phyloP scores from a whole-genome alignment of 2,113 vertebrate species.

The Corythoichthys haematopterus region DNA sequence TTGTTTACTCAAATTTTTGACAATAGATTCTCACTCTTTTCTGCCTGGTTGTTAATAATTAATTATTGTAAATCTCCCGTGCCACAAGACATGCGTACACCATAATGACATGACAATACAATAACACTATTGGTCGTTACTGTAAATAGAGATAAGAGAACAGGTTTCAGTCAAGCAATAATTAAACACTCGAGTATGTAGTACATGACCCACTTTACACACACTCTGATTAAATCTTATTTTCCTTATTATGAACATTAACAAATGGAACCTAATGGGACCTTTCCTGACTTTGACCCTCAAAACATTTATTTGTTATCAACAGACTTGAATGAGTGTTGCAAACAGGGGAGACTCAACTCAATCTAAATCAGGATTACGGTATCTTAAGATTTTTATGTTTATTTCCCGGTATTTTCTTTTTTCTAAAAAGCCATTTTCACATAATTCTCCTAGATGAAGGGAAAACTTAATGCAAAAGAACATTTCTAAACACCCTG shows the following conservation, averaged over 20 bases:
- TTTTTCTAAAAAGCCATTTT: too few species aligned
- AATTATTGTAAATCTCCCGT: not conserved
- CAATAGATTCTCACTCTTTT: not conserved
- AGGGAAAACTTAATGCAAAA: not conserved
- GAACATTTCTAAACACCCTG: not conserved
- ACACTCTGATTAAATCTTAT: not conserved
- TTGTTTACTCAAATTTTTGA: not conserved
- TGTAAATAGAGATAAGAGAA: conserved; percentile 6
- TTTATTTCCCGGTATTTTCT: too few species aligned
- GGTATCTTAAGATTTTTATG: too few species aligned
- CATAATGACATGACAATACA: not conserved
- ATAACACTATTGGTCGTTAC: not conserved
- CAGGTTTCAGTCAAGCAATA: not conserved
- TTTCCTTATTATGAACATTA: not conserved
- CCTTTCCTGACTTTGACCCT: too few species aligned
- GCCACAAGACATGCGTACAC: not conserved
- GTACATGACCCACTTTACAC: not conserved
- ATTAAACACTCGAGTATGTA: not conserved
- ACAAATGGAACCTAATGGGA: too few species aligned
- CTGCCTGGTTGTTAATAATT: not conserved
- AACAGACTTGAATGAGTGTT: not conserved
- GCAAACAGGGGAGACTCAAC: not conserved
- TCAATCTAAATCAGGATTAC: not conserved
- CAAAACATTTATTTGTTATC: too few species aligned
- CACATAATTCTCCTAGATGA: not conserved